A percentile compares a stretch with the other conserved stretches of the same genome.
These are phyloP conservation scores for Stegana nigrithorax DNA, from an alignment of 2,888 invertebrate genomes.

Conservation along the genomic window DNA sequence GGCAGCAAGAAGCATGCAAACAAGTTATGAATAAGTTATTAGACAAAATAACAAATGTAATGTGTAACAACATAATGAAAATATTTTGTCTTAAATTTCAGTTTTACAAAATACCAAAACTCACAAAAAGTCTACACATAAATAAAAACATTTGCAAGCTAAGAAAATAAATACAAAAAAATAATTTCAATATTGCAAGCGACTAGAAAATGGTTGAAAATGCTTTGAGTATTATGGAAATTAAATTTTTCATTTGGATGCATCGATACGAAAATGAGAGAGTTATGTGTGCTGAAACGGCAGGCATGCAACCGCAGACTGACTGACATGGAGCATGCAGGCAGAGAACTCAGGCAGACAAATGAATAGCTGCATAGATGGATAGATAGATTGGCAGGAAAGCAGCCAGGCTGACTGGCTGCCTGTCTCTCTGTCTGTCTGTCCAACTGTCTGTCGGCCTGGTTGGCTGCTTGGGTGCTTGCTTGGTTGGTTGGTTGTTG, in stretches of 20 bases:
- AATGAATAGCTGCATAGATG: not conserved
- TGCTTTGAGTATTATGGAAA: conserved; percentile 28
- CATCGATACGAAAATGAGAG: conserved; percentile 30
- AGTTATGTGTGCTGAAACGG: conserved; percentile 1
- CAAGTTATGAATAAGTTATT: conserved; percentile 51
- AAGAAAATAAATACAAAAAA: too few relatives aligned
- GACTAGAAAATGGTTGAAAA: not conserved
- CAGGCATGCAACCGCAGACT: conserved; percentile 4
- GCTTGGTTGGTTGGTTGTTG: too few relatives aligned
- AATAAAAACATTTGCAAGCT: too few relatives aligned
- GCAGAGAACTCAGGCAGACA: not conserved
- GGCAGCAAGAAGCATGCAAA: conserved; percentile 26
- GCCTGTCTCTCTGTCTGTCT: not conserved
- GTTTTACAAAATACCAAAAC: too few relatives aligned
- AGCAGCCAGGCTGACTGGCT: conserved; percentile 14
- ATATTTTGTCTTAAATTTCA: not conserved
- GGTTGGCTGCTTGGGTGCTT: not conserved
- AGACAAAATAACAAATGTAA: conserved; percentile 11
- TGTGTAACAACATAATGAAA: not conserved
- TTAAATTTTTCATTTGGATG: conserved; percentile 59
- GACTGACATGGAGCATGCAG: not conserved
- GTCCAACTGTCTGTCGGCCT: not conserved
- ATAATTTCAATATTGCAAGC: conserved; percentile 1
- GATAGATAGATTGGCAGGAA: not conserved
- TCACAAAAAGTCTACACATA: too few relatives aligned